Evolutionary conservation across 92 coral and sea anemone species (phyloP), one percentile per base, ranked within the genome.

Genomic region (Epizoanthus illoricatus): DNA sequence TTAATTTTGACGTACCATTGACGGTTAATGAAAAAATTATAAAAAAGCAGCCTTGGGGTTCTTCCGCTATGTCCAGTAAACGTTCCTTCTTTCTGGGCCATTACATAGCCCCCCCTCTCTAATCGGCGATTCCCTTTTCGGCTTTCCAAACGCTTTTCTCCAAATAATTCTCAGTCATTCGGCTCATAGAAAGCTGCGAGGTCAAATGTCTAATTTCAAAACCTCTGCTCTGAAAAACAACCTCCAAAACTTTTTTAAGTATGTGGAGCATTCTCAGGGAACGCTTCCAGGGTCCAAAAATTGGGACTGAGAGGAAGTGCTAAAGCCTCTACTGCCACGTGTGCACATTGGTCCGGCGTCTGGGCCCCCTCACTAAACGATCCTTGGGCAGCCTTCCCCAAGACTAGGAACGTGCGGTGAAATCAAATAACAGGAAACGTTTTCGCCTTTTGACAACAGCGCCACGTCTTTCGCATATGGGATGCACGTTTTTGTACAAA

Each of bases 371-470:
- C 91, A 88, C 91, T 75, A 88, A 19, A 24, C 91, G 89, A 88
- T 88, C 91, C 83, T 45, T 33, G 91, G 84, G 91, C 89, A 69
- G 87, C 86, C 91, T 58, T 80, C 91, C 91, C 56, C 89, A 67
- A 70, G 89, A 88, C 91, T 66, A 68, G 85, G 91, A 88, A 88
- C 91, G 91, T 80, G 84, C 91, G 86, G 91, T 88, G 89, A 88
- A 88, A 88, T 85, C 89, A 7, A 0, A 15, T 0, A 0, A 0
- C 0, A 0, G 0, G 0, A 0, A 0, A 8, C 10, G 7, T 55
- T 43, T 18, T 58, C 13, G 18, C 41, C 36, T 16, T 18, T 88
- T 84, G 20, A 45, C 17, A 18, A 24, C 24, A 5, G 66, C 58
- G 3, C 0, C 0, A 19, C 3, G 18, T 57, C 82, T 84, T 49